Evolutionary conservation across 64 coral and sea anemone species (phyloP), one percentile per base, ranked within the genome.

Genomic region (Pocillopora verrucosa): DNA sequence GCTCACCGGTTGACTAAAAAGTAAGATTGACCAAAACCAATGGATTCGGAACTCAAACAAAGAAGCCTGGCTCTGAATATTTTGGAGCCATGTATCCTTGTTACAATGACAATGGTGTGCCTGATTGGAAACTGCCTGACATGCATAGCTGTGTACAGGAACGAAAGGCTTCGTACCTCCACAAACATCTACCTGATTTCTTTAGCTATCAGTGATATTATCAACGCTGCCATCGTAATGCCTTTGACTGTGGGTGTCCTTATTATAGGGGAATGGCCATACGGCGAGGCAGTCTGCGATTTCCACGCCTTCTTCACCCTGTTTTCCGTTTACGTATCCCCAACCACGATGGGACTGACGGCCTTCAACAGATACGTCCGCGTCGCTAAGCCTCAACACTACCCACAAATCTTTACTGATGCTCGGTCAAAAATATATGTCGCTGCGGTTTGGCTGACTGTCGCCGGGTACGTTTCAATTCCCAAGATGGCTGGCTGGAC

Each of bases 131-230:
- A 92, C 70, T 24, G 85, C 60, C 35, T 92, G 13, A 85, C 69
- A 10, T 92, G 90, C 36, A 34, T 92, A 12, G 90, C 90, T 1
- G 57, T 87, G 59, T 74, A 78, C 36, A 87, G 74, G n/a, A 87
- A 92, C 62, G 59, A 41, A 58, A 61, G 90, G 15, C 51, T 92
- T 13, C 84, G 90, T 72, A 92, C 82, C 38, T 87, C 90, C 2
- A 87, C 37, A n/a, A 92, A 92, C 70, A 61, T 92, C 17, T 92
- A 92, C 12, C 38, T 92, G 34, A 78, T 92, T 38, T 61, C 90
- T 25, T 37, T 77, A 20, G 75, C 75, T 22, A 36, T 56, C 75
- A 77, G 75, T 45, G 75, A 77, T 77, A 45, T 45, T n/a, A 56
- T 77, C 19, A 56, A 56, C 16, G 75, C 75, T 11, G 45, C 37